These are phyloP conservation scores for rat (Rattus norvegicus) DNA, from an alignment of 2,113 vertebrate genomes.

Conservation along the genomic window DNA sequence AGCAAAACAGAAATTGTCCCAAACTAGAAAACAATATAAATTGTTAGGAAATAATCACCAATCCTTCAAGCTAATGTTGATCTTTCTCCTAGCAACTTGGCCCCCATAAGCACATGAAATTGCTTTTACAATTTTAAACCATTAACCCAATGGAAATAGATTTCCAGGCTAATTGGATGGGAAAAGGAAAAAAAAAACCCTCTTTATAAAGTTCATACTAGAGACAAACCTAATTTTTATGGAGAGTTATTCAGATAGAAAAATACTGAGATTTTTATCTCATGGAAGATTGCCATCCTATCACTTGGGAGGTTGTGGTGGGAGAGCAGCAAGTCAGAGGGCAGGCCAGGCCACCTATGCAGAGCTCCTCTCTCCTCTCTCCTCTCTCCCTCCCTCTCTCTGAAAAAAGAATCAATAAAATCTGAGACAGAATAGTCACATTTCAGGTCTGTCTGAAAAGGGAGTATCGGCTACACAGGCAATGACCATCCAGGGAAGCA, in stretches of 20 bases:
- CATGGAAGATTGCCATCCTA: neutral
- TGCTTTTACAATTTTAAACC: slow-evolving; percentile 32
- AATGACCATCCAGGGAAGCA: neutral
- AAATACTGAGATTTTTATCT: slow-evolving; percentile 7
- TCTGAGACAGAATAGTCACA: neutral
- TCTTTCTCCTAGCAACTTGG: neutral
- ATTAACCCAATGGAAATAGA: neutral
- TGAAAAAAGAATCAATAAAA: neutral
- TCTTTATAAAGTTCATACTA: slow-evolving; percentile 41
- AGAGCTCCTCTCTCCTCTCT: neutral
- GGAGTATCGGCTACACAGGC: neutral
- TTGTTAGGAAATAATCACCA: slow-evolving; percentile 41
- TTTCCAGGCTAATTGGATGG: slow-evolving; percentile 24
- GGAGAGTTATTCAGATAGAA: slow-evolving; percentile 27
- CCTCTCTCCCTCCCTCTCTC: no score
- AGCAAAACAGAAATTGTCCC: slow-evolving; percentile 21
- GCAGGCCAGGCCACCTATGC: neutral
- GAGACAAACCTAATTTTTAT: slow-evolving; percentile 23
- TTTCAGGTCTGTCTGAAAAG: slow-evolving; percentile 22
- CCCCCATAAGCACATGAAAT: neutral
- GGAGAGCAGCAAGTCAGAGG: neutral
- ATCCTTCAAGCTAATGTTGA: slow-evolving; percentile 18
- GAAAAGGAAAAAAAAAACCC: slow-evolving; percentile 35
- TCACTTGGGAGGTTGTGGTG: neutral
- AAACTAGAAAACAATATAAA: slow-evolving; percentile 31